Conservation (phyloP, 2,888 invertebrate species). For the Napeogenes inachia region DNA sequence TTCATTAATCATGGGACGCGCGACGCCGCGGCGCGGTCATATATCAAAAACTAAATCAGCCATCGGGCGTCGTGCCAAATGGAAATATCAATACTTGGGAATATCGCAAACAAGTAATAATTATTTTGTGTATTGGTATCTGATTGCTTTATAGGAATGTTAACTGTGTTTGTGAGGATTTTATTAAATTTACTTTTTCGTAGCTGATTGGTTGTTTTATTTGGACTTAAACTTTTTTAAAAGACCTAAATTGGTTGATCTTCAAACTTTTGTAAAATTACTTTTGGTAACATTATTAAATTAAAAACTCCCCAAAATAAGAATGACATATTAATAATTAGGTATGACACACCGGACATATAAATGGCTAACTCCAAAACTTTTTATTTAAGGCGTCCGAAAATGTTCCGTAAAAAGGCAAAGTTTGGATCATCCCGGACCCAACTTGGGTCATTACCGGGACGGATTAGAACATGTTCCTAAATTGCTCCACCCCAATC, state of each 20-base stretch:
- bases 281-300: no score
- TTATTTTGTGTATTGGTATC: slow-evolving; percentile 14
- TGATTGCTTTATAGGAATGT: slow-evolving; percentile 7
- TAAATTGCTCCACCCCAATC: slow-evolving; percentile 22
- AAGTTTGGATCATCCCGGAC: slow-evolving; percentile 14
- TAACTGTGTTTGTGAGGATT: slow-evolving; percentile 7
- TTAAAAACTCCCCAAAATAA: no score
- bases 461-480: slow-evolving; percentile 27
- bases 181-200: slow-evolving; percentile 6
- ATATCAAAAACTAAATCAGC: slow-evolving; percentile 30
- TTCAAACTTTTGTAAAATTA: no score
- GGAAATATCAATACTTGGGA: slow-evolving; percentile 26
- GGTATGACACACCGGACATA: neutral
- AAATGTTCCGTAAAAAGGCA: slow-evolving; percentile 19
- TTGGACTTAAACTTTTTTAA: neutral
- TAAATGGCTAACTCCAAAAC: neutral
- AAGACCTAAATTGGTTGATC: no score
- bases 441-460: slow-evolving; percentile 25
- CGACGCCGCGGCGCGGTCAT: slow-evolving; percentile 26
- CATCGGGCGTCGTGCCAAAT: slow-evolving; percentile 26
- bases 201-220: neutral
- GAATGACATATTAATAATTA: no score
- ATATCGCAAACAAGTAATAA: slow-evolving; percentile 14
- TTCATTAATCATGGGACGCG: slow-evolving; percentile 26
- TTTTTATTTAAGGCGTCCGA: slow-evolving; percentile 18